phyloP scores from a whole-genome alignment of 1,140 invertebrate species.

The Lanistes nyassanus region DNA sequence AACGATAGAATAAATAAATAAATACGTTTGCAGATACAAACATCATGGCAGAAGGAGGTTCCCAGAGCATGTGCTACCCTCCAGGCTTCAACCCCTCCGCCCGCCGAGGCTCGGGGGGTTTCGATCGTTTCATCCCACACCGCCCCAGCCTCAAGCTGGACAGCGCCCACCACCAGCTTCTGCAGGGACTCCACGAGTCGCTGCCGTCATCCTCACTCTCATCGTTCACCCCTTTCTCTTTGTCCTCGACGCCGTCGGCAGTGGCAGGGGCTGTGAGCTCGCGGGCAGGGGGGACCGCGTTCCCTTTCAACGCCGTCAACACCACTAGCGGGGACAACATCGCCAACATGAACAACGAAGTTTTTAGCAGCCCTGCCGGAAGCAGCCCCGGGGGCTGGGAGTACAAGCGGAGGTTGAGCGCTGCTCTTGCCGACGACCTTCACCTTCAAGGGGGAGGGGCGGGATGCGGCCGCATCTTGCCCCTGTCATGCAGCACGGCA shows the following conservation, averaged over 20 bases:
- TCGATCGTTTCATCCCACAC: slow-evolving; percentile 16
- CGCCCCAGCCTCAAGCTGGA: not conserved
- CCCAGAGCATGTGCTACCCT: no score
- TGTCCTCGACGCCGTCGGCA: no score
- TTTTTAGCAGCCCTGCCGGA: not conserved
- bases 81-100: no score
- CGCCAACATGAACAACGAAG: not conserved
- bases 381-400: not conserved
- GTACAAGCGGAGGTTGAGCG: slow-evolving; percentile 7
- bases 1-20: no score
- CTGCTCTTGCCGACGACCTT: not conserved
- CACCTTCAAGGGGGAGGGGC: not conserved
- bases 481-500: not conserved
- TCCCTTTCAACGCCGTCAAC: not conserved
- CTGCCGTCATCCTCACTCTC: not conserved
- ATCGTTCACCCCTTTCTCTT: not conserved
- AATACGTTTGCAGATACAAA: no score
- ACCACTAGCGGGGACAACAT: not conserved
- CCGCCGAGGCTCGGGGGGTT: not conserved
- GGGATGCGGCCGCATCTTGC: not conserved
- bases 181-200: not conserved
- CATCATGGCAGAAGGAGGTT: no score
- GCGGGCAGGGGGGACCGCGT: not conserved
- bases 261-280: no score
- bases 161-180: slow-evolving; percentile 13